Evolutionary conservation across 2,113 vertebrate species (phyloP).

Genomic region (Brevimyrus niger): DNA sequence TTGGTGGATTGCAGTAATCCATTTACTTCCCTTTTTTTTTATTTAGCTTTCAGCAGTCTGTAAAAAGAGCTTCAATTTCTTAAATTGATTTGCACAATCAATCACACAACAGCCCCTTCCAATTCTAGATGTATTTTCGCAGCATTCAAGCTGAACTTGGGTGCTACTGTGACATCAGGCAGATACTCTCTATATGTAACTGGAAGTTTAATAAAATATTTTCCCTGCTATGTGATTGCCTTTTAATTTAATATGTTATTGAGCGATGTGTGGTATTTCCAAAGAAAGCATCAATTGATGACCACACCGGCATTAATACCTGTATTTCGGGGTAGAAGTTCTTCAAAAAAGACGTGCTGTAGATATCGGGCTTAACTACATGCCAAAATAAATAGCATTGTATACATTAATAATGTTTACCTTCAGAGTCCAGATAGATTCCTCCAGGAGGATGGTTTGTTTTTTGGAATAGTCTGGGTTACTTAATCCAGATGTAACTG

Average conservation of each 20-base stretch:
- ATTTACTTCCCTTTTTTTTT: neutral
- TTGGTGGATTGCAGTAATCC: neutral
- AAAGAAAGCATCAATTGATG: neutral
- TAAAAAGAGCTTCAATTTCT: neutral
- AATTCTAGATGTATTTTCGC: neutral
- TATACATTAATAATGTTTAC: slow-evolving; percentile 19
- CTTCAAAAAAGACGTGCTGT: neutral
- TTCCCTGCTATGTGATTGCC: neutral
- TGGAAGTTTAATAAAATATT: neutral
- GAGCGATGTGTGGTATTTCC: neutral
- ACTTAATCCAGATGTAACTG: slow-evolving; percentile 39
- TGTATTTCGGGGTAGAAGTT: neutral
- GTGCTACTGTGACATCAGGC: neutral
- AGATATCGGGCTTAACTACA: neutral
- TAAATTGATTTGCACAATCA: neutral
- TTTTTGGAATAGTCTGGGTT: slow-evolving; percentile 22
- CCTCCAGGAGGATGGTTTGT: slow-evolving; percentile 28
- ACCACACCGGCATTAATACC: neutral
- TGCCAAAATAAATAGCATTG: slow-evolving; percentile 10
- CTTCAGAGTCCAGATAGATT: neutral
- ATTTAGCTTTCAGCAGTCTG: neutral
- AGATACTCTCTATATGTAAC: neutral
- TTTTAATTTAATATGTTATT: neutral
- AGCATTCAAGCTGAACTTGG: neutral
- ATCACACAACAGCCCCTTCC: neutral